Evolutionary conservation across 2,888 invertebrate species (phyloP).

Genomic region (Troides helena): DNA sequence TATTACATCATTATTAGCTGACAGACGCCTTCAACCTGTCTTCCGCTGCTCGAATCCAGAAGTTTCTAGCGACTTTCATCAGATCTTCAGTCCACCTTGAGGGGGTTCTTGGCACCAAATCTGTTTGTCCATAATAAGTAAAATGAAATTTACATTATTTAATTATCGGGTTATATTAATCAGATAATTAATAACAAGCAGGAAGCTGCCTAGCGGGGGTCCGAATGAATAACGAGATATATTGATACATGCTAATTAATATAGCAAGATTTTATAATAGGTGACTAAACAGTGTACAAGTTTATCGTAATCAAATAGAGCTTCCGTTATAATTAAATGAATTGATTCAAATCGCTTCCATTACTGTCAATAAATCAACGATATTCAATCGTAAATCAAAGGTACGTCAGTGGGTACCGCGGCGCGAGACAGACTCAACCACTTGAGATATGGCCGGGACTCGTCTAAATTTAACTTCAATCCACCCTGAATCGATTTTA

Average conservation of each 20-base stretch:
- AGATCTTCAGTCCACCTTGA: no score
- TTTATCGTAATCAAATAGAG: slow-evolving; percentile 11
- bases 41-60: no score
- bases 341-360: slow-evolving; percentile 63
- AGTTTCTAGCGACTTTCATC: no score
- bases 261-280: background rate
- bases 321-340: slow-evolving; percentile 35
- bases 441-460: slow-evolving; percentile 63
- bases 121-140: no score
- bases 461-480: slow-evolving; percentile 63
- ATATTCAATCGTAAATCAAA: slow-evolving; percentile 56
- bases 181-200: no score
- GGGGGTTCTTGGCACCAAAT: no score
- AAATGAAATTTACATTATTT: no score
- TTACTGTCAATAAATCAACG: slow-evolving; percentile 62
- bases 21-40: no score
- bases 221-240: background rate
- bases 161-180: no score
- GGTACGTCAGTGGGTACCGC: slow-evolving; percentile 44
- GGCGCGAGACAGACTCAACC: slow-evolving; percentile 58
- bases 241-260: background rate
- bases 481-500: slow-evolving; percentile 62
- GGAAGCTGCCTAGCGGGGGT: no score
- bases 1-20: no score
- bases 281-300: background rate